Base-by-base conservation (phyloP, 2,113 vertebrate species). In the Spheniscus mendiculus region DNA sequence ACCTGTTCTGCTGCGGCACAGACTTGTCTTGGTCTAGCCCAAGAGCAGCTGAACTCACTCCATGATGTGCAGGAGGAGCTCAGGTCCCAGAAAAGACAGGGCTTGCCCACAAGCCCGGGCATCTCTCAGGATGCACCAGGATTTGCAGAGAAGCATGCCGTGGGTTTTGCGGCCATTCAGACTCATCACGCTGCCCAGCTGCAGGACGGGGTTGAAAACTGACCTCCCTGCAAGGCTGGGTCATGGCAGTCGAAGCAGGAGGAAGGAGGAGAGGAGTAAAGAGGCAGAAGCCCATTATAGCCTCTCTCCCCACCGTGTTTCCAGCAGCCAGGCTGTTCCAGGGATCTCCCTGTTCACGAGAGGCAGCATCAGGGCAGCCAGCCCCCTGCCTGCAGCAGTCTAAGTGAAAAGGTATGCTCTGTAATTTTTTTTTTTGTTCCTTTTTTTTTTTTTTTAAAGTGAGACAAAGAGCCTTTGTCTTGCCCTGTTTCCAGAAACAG, bases 191-290 rank as follows among this genome's bases (percentile, higher is more conserved):
- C 44, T 69, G 53, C 53, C 15, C 81, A 78, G 55, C 42, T 55
- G 34, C 1, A 0, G 34, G 34, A 5, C 7, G 15, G 40, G 49
- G 25, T 63, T 10, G 1, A 86, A 79, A 44, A 58, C 0, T 4
- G 42, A 65, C 30, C 29, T 73, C 65, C 44, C 8, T 13, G 55
- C 23, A 34, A 49, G 70, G 65, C 50, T 44, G 30, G 27, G n/a
- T 53, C 25, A 42, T 3, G 23, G 70, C 27, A 88, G 16, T 23
- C 3, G 10, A 73, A 84, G 15, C 8, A 93, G n/a, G 5, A 83
- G 49, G n/a, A 91, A 11, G 17, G 50, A n/a, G 22, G 73, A 27
- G 58, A 83, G 36, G 40, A 77, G 20, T 6, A 40, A 83, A 23
- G 45, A 40, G 53, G 29, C 27, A 83, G 40, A 58, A 3, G 7